Percentiles rank a stretch among this genome's conserved stretches.
Evolutionary conservation across 2,113 vertebrate species (phyloP).

Genomic region (Hippocampus abdominalis): DNA sequence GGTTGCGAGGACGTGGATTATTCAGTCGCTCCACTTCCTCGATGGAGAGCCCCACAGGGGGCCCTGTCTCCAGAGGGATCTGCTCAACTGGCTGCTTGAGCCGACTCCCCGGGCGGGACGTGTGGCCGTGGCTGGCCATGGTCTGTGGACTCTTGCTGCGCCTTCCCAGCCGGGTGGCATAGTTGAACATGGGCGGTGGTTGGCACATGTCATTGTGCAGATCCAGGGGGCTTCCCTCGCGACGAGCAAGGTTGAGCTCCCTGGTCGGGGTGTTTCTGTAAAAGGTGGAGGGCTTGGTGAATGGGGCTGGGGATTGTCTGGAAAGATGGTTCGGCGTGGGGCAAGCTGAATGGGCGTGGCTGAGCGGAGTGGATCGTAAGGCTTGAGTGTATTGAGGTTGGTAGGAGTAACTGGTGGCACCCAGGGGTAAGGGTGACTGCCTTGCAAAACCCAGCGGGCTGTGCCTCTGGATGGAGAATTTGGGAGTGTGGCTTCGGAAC

Average conservation of each 20-base stretch:
- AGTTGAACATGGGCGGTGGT: constrained; percentile 86
- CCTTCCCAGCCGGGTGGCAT: constrained; percentile 85
- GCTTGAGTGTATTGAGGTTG: constrained; percentile 85
- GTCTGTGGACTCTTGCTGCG: constrained; percentile 94
- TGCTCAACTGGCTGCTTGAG: constrained; percentile 91
- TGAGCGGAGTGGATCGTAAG: constrained; percentile 83
- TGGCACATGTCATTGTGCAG: constrained; percentile 83
- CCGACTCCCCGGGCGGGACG: constrained; percentile 86
- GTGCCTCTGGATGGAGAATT: constrained; percentile 95
- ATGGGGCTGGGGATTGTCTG: constrained; percentile 90
- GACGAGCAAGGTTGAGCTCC: constrained; percentile 84
- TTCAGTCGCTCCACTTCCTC: constrained; percentile 98
- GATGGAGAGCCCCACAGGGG: constrained; percentile 90
- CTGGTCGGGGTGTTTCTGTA: constrained; percentile 90
- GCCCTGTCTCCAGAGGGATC: constrained; percentile 83
- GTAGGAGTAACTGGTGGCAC: constrained; percentile 88
- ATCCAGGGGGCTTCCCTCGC: constrained; percentile 86
- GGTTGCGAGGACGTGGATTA: constrained; percentile 91
- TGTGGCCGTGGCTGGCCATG: constrained; percentile 77
- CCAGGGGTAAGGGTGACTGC: constrained; percentile 89
- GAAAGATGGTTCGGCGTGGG: constrained; percentile 88
- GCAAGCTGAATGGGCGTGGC: constrained; percentile 87
- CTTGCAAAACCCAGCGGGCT: constrained; percentile 92
- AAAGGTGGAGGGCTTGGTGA: constrained; percentile 87
- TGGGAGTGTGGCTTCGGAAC: constrained; percentile 93